Evolutionary conservation across 2,797 vertebrate genomes (phyloP).

Genomic region (Sebastes oblongus): DNA sequence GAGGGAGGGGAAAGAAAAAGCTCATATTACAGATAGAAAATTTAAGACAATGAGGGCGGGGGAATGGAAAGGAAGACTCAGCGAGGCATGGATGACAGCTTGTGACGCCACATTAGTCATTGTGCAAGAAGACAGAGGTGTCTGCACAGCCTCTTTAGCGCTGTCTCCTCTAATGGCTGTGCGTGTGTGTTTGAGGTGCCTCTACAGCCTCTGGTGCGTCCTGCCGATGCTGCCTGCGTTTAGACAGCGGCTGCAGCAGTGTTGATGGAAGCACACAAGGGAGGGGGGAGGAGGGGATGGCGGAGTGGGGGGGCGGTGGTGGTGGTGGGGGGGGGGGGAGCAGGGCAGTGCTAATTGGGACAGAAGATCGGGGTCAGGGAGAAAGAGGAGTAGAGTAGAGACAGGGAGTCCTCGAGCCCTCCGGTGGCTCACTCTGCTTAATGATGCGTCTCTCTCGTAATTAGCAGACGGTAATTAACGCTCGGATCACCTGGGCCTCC

Average conservation of each 20-base stretch:
- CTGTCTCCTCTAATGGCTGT: conserved; percentile 69
- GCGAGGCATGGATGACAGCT: conserved; percentile 75
- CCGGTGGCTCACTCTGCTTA: conserved; percentile 72
- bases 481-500: conserved; percentile 72
- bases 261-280: conserved; percentile 71
- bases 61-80: conserved; percentile 49
- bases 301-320: too few relatives aligned
- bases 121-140: conserved; percentile 72
- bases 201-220: conserved; percentile 29
- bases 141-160: conserved; percentile 71
- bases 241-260: conserved; percentile 69
- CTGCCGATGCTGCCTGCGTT: conserved; percentile 58
- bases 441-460: conserved; percentile 79
- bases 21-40: conserved; percentile 65
- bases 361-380: conserved; percentile 81
- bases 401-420: conserved; percentile 73
- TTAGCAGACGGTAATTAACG: conserved; percentile 83
- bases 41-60: conserved; percentile 58
- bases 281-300: background rate
- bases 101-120: conserved; percentile 78
- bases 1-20: conserved; percentile 18
- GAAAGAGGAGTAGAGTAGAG: conserved; percentile 50
- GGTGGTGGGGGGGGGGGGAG: background rate
- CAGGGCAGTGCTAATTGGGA: conserved; percentile 79
- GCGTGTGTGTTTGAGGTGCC: conserved; percentile 17